A percentile compares a stretch with the other conserved stretches of the same genome.
phyloP scores from a whole-genome alignment of 2,797 vertebrate species.

The Monodelphis domestica region DNA sequence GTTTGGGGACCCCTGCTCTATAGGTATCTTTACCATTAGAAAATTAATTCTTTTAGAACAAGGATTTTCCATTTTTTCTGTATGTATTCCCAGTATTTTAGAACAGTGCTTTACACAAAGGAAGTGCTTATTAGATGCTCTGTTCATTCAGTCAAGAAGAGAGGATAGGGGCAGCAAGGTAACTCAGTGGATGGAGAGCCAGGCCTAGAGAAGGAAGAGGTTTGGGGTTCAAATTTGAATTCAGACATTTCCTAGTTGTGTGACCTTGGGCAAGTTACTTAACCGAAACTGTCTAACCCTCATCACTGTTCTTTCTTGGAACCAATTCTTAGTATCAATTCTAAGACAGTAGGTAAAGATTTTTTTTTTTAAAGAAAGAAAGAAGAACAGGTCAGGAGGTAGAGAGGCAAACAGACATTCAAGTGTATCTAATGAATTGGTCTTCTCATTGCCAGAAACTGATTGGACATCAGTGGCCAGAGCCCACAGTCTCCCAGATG shows the following conservation, averaged over 20 bases:
- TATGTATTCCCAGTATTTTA: not conserved
- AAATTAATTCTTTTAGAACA: not conserved
- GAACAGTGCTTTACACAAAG: not conserved
- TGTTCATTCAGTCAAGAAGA: not conserved
- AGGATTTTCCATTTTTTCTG: not conserved
- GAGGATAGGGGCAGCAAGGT: too few species aligned
- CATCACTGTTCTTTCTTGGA: too few species aligned
- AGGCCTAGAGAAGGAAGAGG: too few species aligned
- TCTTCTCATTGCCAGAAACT: not conserved
- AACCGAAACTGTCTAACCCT: too few species aligned
- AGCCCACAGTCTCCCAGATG: not conserved
- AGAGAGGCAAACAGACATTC: not conserved
- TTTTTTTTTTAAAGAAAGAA: too few species aligned
- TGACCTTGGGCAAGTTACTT: too few species aligned
- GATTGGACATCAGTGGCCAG: not conserved
- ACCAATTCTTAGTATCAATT: too few species aligned
- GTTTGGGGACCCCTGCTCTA: too few species aligned
- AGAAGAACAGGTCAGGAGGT: not conserved
- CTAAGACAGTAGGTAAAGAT: too few species aligned
- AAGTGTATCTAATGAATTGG: not conserved
- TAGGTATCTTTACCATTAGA: not conserved
- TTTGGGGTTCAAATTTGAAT: too few species aligned
- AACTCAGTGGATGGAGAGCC: too few species aligned
- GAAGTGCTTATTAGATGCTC: not conserved
- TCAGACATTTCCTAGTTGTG: too few species aligned